Base-by-base conservation (phyloP, 2,797 vertebrate genomes). In the Syndactyla subalaris region DNA sequence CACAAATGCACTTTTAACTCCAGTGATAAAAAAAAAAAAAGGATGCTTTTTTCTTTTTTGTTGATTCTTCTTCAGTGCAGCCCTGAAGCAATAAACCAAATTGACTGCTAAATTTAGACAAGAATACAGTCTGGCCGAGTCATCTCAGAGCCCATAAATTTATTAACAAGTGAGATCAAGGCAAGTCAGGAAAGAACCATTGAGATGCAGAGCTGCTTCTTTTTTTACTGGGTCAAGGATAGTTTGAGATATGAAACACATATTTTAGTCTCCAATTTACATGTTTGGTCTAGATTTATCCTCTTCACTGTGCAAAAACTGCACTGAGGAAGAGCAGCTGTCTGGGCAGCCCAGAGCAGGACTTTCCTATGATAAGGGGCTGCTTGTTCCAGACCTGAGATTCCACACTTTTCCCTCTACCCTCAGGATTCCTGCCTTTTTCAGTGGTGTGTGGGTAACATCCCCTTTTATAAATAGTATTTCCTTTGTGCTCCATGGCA, bases 61-160 rank as follows among this genome's bases (percentile, higher is more conserved):
- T 61, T 73, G 67, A 32, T 77, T 85, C 38, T 76, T 92, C 26
- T 49, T 89, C 87, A 54, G 41, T 45, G 59, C 43, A 91, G 59
- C 77, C 84, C 91, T 88, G 86, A 85, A 91, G 94, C 76, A 81
- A 92, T 75, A 92, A 96, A 87, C 61, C 93, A 93, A 97, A 96
- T 89, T 95, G 95, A 93, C 71, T 97, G 95, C 94, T 96, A 94
- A 97, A 94, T 95, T 91, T 96, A 97, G 92, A 89, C 86, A 93
- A 65, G 93, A 92, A 89, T 41, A 48, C 72, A 87, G 88, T 59
- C 90, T 93, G 83, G 83, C 79, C 19, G 0, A 94, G 87, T 87
- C 76, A 80, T 79, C 83, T 70, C 34, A 23, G 59, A 77, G 52
- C 72, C 87, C 75, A 97, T 96, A 57, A 32, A 96, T 95, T 73